Evolutionary conservation across 2,888 invertebrate species (phyloP), one percentile per base, ranked within the genome.

Genomic region (Folsomia manolachei): DNA sequence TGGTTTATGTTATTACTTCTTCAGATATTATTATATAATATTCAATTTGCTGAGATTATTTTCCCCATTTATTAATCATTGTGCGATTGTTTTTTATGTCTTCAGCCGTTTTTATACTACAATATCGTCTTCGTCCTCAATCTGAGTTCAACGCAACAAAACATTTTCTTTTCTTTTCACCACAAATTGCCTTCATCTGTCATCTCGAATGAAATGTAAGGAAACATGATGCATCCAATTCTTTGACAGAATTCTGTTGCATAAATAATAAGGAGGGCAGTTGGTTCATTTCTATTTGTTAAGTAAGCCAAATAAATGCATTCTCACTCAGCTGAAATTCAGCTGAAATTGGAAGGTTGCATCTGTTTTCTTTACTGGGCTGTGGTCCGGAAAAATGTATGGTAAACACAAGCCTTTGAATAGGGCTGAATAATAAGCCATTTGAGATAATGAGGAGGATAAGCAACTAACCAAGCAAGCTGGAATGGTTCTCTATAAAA

Each of bases 151-250:
- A n/a, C n/a, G n/a, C n/a, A n/a, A n/a, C n/a, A n/a, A n/a, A n/a
- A n/a, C n/a, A n/a, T 56, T 7, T 14, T 56, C 11, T 56, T 56
- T 56, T 56, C 21, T 19, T 56, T 56, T 19, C 56, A 56, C 7
- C 56, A 56, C 56, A 56, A 56, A 56, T 56, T 56, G n/a, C 56
- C 56, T 56, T 56, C 56, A 56, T 56, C 56, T 56, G 56, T 56
- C 56, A 56, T 56, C 56, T 56, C 56, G 19, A 56, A 56, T 56
- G 56, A 56, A 56, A 56, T 56, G 56, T 56, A 19, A 56, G 56
- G n/a, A 56, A 56, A 14, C 19, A 18, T 56, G 19, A 21, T 56
- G 18, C 56, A 56, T n/a, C 56, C 56, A 39, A 56, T 56, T 19
- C 56, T 14, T 56, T 19, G 7, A 19, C 56, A n/a, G n/a, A n/a